Base-by-base conservation (phyloP, 2,113 vertebrate genomes). In the Stegastes partitus region DNA sequence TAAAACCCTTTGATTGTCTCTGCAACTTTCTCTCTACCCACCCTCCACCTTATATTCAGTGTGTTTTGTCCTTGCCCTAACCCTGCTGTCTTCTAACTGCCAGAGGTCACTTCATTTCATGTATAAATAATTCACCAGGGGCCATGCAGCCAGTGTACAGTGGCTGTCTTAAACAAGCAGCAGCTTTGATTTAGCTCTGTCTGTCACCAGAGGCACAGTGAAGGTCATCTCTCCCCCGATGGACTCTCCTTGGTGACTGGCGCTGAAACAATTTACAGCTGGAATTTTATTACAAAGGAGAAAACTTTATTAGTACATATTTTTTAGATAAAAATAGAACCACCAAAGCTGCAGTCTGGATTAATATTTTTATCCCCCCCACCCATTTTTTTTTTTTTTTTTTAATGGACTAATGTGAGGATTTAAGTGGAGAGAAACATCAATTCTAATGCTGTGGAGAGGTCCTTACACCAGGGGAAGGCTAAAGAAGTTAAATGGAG, bases 111-210 rank as follows among this genome's bases (percentile, higher is more conserved):
- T 87, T 89, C 59, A 84, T 91, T 90, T 84, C 81, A 69, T 58
- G 65, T 79, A 92, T 90, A 90, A 93, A 93, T 93, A 91, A 95
- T 93, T 92, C 83, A 94, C 81, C 59, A 75, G 42, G 61, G 82
- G 75, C 83, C 76, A 31, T 65, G 56, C 83, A 79, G 84, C 23
- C 86, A 84, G 85, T 77, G 57, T 65, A 74, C 73, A 57, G 72
- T 70, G 61, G 68, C 78, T 83, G 82, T 83, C 79, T 92, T 88
- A 89, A 91, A 90, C 87, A 86, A 92, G 86, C 84, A 85, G 79
- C 84, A 77, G 77, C 79, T 91, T 81, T 93, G 92, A 94, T 93
- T 93, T 90, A 89, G 87, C 82, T 77, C 51, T 73, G 86, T 77
- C 58, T 75, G 79, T 90, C 89, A 84, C 81, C 58, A 76, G 75